Evolutionary conservation across 2,797 vertebrate species (phyloP).

Genomic region (Taeniopygia guttata): DNA sequence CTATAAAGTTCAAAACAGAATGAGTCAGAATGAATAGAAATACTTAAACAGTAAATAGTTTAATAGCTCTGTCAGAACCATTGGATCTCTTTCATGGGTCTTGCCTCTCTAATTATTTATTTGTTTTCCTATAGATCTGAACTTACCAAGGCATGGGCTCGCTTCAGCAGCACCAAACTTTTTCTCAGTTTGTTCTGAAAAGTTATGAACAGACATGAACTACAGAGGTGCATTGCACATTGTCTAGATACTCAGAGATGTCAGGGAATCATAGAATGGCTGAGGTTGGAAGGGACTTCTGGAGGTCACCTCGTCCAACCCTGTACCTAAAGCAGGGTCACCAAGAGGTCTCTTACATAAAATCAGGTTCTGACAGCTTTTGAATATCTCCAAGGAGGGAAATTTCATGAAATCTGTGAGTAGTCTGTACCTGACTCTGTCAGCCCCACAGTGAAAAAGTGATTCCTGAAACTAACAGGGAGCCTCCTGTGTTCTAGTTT

Average conservation of each 20-base stretch:
- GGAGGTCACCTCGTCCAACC: not conserved
- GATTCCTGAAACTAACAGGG: not conserved
- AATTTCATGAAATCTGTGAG: not conserved
- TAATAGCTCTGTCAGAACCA: not conserved
- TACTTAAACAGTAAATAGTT: not conserved
- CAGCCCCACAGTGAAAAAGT: not conserved
- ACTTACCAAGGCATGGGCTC: rapidly evolving
- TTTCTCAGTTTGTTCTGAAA: not conserved
- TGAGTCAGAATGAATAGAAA: not conserved
- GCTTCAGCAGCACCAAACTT: not conserved
- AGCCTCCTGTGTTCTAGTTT: not conserved
- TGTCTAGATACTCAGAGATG: not conserved
- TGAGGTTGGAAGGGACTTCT: not conserved
- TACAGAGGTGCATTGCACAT: not conserved
- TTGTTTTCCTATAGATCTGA: not conserved
- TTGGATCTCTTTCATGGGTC: not conserved
- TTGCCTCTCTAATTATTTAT: not conserved
- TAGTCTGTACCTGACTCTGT: not conserved
- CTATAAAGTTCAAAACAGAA: not conserved
- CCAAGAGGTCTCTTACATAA: not conserved
- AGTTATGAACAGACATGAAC: not conserved
- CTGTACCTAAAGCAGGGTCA: not conserved
- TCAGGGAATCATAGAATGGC: not conserved
- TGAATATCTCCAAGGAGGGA: not conserved
- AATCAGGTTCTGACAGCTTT: not conserved